Evolutionary conservation across 2,113 vertebrate species (phyloP), one percentile per base, ranked within the genome.

Genomic region (Laticauda laticaudata): DNA sequence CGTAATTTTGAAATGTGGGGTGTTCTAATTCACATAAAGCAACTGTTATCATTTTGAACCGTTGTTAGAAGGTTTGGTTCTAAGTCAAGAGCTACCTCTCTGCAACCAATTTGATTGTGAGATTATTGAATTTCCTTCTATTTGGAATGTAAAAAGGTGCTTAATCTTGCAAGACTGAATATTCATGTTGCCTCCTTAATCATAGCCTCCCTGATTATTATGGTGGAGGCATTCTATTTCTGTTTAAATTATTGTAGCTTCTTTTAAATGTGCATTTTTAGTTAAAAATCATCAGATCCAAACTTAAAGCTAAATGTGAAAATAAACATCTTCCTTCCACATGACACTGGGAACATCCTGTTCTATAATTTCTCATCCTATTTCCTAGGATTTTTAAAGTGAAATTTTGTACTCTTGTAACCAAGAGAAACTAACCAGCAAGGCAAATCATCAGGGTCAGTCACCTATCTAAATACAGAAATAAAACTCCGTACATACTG

Each of bases 61-160:
- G 0, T 18, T 29, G 0, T 69, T 69, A 69, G n/a, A 15, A 2
- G 0, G 5, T 1, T 61, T 14, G 1, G 29, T 26, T 2, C 29
- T 15, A 69, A 69, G 5, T 34, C 29, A 69, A 15, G 14, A n/a
- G 15, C 64, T 34, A 14, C 29, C 14, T 69, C 53, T 92, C 10
- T 6, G 29, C 39, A 90, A 87, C 34, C 56, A 9, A 86, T 45
- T 75, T 3, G 89, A 2, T 88, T 23, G 43, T 89, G 45, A 23
- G 15, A 29, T 55, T 54, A 85, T 43, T 29, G 5, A 24, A 89
- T 89, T 48, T 75, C 14, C 86, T 56, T 20, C 11, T 10, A 91
- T 93, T 88, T 57, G 91, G 53, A 29, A 56, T 88, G 29, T 85
- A 55, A 24, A 91, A 94, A 94, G 23, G 92, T 26, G 94, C 34